These are phyloP conservation scores for Acanthoscelides obtectus DNA, from an alignment of 2,888 invertebrate species.

Conservation along the genomic window DNA sequence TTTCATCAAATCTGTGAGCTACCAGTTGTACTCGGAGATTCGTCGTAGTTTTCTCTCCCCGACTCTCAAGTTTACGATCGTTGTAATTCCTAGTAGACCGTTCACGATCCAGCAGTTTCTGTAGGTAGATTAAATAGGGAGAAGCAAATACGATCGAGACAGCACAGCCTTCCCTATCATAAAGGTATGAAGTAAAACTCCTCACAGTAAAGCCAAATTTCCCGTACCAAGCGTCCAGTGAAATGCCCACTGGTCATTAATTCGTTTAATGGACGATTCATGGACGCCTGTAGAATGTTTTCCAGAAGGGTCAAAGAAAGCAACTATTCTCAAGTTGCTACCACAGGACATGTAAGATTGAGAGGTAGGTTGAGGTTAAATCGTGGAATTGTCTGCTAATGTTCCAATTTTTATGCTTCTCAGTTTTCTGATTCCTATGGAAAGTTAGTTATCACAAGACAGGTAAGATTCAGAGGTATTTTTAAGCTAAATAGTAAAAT, in stretches of 20 bases:
- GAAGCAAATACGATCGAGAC: slow-evolving; percentile 10
- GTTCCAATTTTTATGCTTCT: too few species aligned
- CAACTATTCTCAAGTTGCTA: too few species aligned
- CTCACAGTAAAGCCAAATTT: slow-evolving; percentile 23
- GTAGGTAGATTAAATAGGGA: neutral
- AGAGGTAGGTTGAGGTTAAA: too few species aligned
- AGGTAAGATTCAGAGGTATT: too few species aligned
- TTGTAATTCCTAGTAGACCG: neutral
- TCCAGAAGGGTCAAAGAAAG: neutral
- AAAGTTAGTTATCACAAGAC: too few species aligned
- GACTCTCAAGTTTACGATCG: neutral
- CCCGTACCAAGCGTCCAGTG: slow-evolving; percentile 25
- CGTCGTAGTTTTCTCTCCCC: neutral
- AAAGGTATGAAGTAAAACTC: slow-evolving; percentile 14
- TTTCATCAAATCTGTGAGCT: neutral
- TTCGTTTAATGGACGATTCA: slow-evolving; percentile 31
- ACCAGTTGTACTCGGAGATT: neutral
- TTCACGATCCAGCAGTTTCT: slow-evolving; percentile 12
- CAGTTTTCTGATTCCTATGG: too few species aligned
- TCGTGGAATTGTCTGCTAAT: too few species aligned
- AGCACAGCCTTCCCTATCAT: slow-evolving; percentile 14
- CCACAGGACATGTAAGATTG: too few species aligned
- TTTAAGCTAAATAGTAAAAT: too few species aligned
- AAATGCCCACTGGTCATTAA: slow-evolving; percentile 33
- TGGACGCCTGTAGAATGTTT: neutral